Percentiles rank a stretch among this genome's conserved stretches.
phyloP scores from a whole-genome alignment of 2,797 vertebrate genomes.

The Peromyscus aztecus region DNA sequence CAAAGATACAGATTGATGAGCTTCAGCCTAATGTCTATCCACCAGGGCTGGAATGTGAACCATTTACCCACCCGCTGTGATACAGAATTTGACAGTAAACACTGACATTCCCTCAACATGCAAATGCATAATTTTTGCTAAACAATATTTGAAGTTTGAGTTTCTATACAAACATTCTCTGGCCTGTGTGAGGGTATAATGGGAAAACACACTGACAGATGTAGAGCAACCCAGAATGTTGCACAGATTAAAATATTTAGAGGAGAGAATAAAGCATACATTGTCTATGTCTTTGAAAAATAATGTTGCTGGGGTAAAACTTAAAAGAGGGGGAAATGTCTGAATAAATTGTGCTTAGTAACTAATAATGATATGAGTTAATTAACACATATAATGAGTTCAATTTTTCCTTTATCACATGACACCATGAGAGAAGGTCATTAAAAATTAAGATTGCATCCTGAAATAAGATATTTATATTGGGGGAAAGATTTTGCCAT shows the following conservation, averaged over 20 bases:
- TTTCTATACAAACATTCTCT: not conserved
- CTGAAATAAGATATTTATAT: not conserved
- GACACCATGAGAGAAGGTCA: not conserved
- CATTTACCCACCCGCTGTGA: not conserved
- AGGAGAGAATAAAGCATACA: not conserved
- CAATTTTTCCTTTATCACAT: not conserved
- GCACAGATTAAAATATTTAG: not conserved
- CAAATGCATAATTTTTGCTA: not conserved
- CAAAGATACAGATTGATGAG: no score
- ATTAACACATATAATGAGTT: not conserved
- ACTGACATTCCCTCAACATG: not conserved
- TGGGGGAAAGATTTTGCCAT: not conserved
- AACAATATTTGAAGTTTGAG: not conserved
- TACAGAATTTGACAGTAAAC: not conserved
- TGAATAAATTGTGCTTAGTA: not conserved
- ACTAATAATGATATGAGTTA: not conserved
- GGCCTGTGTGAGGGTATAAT: not conserved
- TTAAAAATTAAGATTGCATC: not conserved
- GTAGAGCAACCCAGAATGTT: not conserved
- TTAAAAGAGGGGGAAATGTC: not conserved
- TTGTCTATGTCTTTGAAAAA: not conserved
- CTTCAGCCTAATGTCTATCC: not conserved
- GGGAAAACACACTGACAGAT: not conserved
- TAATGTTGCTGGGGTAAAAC: not conserved
- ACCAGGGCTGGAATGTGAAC: not conserved